Evolutionary conservation across 2,113 vertebrate genomes (phyloP).

Genomic region (Anseranas semipalmata): DNA sequence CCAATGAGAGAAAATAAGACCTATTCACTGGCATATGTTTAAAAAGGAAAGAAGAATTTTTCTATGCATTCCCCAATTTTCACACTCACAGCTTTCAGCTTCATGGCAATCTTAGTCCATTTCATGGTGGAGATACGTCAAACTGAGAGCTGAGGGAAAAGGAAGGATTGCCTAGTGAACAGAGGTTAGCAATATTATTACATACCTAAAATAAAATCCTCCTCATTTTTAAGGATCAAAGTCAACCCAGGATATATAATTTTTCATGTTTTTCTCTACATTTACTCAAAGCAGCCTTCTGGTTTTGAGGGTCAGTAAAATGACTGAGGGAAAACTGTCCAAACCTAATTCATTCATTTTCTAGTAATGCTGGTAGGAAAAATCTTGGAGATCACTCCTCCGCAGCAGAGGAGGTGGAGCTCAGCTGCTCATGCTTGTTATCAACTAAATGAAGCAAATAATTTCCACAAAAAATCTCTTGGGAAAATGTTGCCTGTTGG

Average conservation of each 20-base stretch:
- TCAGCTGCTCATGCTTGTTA: constrained; percentile 52
- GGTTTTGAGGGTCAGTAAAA: background rate
- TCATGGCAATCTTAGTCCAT: constrained; percentile 47
- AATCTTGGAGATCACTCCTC: constrained; percentile 1
- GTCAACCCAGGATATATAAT: background rate
- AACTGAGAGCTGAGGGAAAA: constrained; percentile 3
- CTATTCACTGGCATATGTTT: background rate
- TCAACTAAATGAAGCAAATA: constrained; percentile 43
- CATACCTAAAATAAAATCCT: constrained; percentile 23
- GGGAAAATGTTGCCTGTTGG: background rate
- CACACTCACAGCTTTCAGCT: constrained; percentile 34
- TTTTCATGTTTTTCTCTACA: constrained; percentile 24
- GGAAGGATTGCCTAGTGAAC: constrained; percentile 20
- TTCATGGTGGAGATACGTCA: constrained; percentile 48
- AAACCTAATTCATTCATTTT: background rate
- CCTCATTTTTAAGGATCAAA: constrained; percentile 51
- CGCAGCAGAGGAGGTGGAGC: background rate
- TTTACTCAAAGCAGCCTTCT: constrained; percentile 4
- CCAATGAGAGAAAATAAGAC: background rate
- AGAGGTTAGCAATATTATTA: constrained; percentile 8
- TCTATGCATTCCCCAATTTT: constrained; percentile 42
- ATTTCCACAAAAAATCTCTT: constrained; percentile 16
- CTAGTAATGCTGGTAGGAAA: background rate
- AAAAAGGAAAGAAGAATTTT: constrained; percentile 26
- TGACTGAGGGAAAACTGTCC: background rate